A percentile compares a stretch with the other conserved stretches of the same genome.
phyloP scores from a whole-genome alignment of 2,113 vertebrate genomes.

The Toxostoma redivivum region DNA sequence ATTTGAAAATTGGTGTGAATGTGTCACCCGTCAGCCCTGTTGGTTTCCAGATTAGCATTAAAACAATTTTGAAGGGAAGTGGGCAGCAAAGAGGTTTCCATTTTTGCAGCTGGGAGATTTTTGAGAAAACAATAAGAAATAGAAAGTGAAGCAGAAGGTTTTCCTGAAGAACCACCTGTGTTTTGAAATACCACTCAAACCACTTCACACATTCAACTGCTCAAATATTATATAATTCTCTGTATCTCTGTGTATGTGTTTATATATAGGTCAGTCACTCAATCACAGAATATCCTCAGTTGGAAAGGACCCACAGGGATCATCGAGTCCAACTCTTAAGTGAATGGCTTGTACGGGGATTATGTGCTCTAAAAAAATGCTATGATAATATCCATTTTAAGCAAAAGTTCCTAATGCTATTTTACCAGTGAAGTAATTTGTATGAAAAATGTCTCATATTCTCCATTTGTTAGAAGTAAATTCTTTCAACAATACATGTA shows the following conservation, averaged over 20 bases:
- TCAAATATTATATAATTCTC: background rate
- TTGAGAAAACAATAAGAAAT: background rate
- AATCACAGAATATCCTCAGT: background rate
- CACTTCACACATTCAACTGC: background rate
- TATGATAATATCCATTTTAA: background rate
- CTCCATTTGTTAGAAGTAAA: background rate
- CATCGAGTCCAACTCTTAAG: accelerated
- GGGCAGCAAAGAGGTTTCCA: background rate
- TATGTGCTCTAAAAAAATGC: background rate
- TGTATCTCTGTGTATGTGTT: background rate
- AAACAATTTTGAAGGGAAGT: background rate
- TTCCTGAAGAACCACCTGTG: background rate
- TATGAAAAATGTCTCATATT: background rate
- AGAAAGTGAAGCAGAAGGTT: background rate
- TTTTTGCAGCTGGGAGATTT: background rate
- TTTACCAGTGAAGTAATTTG: background rate
- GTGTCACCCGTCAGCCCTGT: background rate
- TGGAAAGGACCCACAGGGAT: background rate
- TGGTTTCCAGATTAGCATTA: background rate
- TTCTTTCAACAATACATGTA: background rate
- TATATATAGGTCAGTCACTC: background rate
- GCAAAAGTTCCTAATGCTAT: background rate
- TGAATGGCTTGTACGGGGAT: background rate
- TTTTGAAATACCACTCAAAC: background rate
- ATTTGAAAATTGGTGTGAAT: background rate